Percentiles rank a stretch among this genome's conserved stretches.
These are phyloP conservation scores for Cataglyphis altisquamis DNA, from an alignment of 2,888 invertebrate genomes.

Conservation along the genomic window DNA sequence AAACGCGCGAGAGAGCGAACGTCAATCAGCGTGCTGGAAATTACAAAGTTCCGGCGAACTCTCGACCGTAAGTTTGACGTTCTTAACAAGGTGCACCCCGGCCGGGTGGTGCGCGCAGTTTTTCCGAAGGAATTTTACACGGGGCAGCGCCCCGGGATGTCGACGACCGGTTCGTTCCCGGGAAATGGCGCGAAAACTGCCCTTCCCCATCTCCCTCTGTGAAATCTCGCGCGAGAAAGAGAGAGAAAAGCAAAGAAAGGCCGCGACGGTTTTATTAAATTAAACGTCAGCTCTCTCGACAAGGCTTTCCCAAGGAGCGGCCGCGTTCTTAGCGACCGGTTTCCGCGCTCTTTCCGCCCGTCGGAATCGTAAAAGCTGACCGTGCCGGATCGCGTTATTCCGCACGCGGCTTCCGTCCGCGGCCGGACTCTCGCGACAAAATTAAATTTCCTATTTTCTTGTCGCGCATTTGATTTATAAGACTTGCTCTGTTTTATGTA, in stretches of 20 bases:
- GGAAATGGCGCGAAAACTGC: conserved; percentile 72
- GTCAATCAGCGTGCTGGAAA: conserved; percentile 60
- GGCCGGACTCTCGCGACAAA: conserved; percentile 6
- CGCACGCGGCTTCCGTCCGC: conserved; percentile 43
- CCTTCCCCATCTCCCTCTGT: conserved; percentile 7
- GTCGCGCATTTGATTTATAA: conserved; percentile 19
- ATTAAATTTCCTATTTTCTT: conserved; percentile 34
- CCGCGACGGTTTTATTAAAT: conserved; percentile 73
- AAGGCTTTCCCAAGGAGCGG: conserved; percentile 66
- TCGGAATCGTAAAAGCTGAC: conserved; percentile 59
- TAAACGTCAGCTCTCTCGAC: conserved; percentile 75
- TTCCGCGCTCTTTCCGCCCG: conserved; percentile 65
- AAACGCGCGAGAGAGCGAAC: conserved; percentile 16
- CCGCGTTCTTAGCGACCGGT: conserved; percentile 65
- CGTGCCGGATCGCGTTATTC: conserved; percentile 49
- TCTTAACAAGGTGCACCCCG: conserved; percentile 67
- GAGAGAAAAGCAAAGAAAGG: conserved; percentile 47
- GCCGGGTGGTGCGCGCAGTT: conserved; percentile 59
- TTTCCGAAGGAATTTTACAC: conserved; percentile 76
- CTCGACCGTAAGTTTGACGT: conserved; percentile 74
- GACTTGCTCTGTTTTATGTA: neutral
- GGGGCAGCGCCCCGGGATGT: conserved; percentile 53
- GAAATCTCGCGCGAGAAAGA: conserved; percentile 46
- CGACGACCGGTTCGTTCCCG: conserved; percentile 31
- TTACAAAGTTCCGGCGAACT: conserved; percentile 73